These are phyloP conservation scores for Bettongia penicillata DNA, from an alignment of 2,113 vertebrate species.

Conservation along the genomic window DNA sequence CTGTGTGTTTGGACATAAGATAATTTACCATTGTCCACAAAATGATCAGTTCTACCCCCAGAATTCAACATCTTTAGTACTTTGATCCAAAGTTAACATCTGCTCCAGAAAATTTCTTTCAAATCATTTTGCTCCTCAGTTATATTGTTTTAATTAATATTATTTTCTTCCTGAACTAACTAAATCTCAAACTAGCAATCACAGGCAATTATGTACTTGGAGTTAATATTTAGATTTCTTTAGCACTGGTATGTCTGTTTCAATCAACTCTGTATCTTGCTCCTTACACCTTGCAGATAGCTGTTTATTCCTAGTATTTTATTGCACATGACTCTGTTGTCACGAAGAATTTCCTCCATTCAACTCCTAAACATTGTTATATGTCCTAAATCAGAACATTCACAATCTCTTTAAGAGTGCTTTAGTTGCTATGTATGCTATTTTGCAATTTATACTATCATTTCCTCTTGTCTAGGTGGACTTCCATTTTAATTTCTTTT, in stretches of 20 bases:
- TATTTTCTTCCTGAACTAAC: not conserved
- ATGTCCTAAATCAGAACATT: not conserved
- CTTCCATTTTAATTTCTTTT: conserved; percentile 44
- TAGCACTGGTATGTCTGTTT: not conserved
- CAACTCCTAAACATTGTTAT: conserved; percentile 13
- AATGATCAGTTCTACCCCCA: not conserved
- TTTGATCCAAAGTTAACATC: not conserved
- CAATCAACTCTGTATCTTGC: not conserved
- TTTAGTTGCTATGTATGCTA: not conserved
- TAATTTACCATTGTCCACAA: not conserved
- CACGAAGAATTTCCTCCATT: not conserved
- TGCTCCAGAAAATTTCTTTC: not conserved
- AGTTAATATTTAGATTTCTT: conserved; percentile 46
- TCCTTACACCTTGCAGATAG: conserved; percentile 48
- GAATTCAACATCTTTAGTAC: not conserved
- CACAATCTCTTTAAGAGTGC: not conserved
- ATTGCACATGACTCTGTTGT: not conserved
- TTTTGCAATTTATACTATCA: conserved; percentile 14
- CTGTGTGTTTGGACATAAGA: not conserved
- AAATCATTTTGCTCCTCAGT: not conserved
- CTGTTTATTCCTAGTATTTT: conserved; percentile 33
- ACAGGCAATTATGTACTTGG: not conserved
- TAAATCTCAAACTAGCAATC: not conserved
- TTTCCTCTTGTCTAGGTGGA: not conserved
- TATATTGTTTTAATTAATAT: not conserved